These are phyloP conservation scores for Epiblema foenella DNA, from an alignment of 2,888 invertebrate genomes.

Conservation along the genomic window DNA sequence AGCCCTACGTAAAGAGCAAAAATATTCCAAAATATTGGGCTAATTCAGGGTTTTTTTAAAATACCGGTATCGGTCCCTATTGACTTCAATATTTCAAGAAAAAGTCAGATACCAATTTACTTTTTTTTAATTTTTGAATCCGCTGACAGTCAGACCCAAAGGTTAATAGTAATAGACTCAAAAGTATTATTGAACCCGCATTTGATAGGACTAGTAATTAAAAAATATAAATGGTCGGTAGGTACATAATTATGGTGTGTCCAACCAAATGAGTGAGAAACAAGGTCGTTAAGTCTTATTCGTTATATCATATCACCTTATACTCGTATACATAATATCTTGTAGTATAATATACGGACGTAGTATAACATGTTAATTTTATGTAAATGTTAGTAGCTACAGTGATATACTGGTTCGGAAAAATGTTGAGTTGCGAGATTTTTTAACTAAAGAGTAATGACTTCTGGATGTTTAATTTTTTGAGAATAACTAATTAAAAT, in stretches of 20 bases:
- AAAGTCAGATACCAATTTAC: background rate
- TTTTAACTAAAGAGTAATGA: slow-evolving; percentile 19
- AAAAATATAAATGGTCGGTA: no score
- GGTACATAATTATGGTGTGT: background rate
- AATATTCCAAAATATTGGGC: no score
- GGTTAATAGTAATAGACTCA: no score
- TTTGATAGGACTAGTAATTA: no score
- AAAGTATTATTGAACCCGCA: slow-evolving; percentile 1
- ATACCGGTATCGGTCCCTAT: no score
- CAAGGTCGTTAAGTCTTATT: background rate
- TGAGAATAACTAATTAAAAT: background rate
- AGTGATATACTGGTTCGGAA: background rate
- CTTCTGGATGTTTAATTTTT: background rate
- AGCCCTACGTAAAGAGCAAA: no score
- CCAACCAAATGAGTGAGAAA: background rate
- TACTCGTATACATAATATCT: background rate
- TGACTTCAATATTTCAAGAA: slow-evolving; percentile 2
- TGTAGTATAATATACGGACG: background rate
- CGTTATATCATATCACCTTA: slow-evolving; percentile 10
- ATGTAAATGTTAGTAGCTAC: slow-evolving; percentile 8
- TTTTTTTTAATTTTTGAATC: slow-evolving; percentile 11
- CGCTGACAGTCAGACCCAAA: slow-evolving; percentile 16
- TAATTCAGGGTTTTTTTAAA: no score
- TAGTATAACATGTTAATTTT: slow-evolving; percentile 12
- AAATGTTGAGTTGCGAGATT: slow-evolving; percentile 9